These are phyloP conservation scores for Linnaemya vulpina DNA, from an alignment of 2,888 invertebrate species.

Conservation along the genomic window DNA sequence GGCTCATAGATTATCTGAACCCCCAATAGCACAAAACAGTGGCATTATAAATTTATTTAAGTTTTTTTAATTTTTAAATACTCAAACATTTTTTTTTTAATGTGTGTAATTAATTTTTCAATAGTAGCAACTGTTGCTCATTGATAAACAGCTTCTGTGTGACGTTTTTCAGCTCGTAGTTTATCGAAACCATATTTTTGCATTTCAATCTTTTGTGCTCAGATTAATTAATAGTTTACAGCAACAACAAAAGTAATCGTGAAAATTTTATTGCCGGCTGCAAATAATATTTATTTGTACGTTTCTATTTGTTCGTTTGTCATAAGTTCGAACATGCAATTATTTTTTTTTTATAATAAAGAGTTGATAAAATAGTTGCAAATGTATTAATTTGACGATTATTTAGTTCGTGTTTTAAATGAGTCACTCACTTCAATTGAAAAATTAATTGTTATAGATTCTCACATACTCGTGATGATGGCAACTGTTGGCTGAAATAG, in stretches of 20 bases:
- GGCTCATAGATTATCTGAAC: no score
- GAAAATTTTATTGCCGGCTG: not conserved
- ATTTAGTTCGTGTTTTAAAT: slow-evolving; percentile 6
- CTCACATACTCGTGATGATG: no score
- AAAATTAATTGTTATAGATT: not conserved
- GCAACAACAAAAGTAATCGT: not conserved
- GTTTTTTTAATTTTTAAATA: no score
- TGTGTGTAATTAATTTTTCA: slow-evolving; percentile 10
- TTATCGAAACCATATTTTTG: slow-evolving; percentile 28
- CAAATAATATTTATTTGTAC: not conserved
- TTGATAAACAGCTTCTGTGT: slow-evolving; percentile 35
- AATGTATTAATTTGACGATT: slow-evolving; percentile 14
- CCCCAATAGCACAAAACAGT: no score
- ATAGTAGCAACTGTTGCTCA: slow-evolving; percentile 22
- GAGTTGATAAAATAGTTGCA: slow-evolving; percentile 18
- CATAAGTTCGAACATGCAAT: slow-evolving; percentile 25
- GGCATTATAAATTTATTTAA: no score
- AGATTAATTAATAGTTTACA: slow-evolving; percentile 17
- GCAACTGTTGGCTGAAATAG: no score
- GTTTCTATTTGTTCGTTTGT: not conserved
- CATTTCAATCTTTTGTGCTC: not conserved
- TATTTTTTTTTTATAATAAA: slow-evolving; percentile 11
- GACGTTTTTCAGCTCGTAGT: not conserved
- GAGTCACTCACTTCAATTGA: slow-evolving; percentile 19
- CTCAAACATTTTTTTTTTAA: no score